A percentile compares a stretch with the other conserved stretches of the same genome.
These are phyloP conservation scores for Diabrotica balteata DNA, from an alignment of 2,888 invertebrate species.

Conservation along the genomic window DNA sequence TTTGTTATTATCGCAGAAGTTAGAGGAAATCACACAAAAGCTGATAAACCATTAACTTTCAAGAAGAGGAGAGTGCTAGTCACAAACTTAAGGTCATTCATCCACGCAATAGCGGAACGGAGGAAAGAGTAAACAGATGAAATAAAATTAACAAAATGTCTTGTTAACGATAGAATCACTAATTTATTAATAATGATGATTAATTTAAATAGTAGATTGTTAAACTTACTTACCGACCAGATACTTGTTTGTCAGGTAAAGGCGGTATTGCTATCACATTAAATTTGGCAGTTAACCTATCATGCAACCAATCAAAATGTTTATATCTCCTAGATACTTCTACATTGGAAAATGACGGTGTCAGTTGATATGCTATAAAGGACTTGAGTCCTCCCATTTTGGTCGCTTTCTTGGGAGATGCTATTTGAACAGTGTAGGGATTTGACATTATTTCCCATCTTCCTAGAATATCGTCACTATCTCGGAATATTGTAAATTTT, in stretches of 20 bases:
- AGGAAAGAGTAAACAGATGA: no score
- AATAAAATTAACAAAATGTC: no score
- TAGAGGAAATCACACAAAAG: no score
- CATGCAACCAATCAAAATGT: conserved; percentile 99
- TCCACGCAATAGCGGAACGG: no score
- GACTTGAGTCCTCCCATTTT: conserved; percentile 98
- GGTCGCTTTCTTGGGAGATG: conserved; percentile 96
- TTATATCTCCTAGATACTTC: conserved; percentile 96
- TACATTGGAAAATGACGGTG: conserved; percentile 92
- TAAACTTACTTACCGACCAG: conserved; percentile 14
- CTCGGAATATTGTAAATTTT: conserved; percentile 68
- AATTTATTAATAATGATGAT: not conserved
- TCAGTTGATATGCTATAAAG: conserved; percentile 95
- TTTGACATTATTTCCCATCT: conserved; percentile 78
- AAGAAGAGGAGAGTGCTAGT: no score
- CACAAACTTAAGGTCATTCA: no score
- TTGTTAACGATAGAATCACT: no score
- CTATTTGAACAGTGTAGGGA: conserved; percentile 84
- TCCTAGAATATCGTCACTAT: conserved; percentile 76
- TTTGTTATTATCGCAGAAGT: no score
- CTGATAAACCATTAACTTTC: no score
- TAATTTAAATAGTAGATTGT: not conserved
- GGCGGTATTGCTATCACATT: conserved; percentile 95
- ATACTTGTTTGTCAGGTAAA: conserved; percentile 95
- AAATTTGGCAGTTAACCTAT: conserved; percentile 91